Conservation (phyloP, 2,113 vertebrate genomes). For the Lophius piscatorius region DNA sequence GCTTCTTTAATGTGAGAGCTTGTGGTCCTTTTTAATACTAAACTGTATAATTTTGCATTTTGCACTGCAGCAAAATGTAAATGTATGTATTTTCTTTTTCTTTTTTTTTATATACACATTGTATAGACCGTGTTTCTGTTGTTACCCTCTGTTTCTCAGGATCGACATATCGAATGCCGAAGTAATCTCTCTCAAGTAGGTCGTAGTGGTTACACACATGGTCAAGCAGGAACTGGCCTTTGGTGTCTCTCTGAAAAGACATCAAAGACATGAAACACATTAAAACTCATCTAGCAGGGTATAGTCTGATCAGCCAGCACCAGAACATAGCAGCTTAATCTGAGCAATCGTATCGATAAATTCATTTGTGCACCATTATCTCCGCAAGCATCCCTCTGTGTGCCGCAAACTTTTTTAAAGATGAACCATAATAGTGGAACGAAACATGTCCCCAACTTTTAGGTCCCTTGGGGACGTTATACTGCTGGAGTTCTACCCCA, state of each 20-base stretch:
- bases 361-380: too few species aligned
- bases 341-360: too few species aligned
- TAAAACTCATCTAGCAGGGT: background rate
- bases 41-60: too few species aligned
- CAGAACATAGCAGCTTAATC: too few species aligned
- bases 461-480: conserved; percentile 10
- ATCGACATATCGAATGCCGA: conserved; percentile 97
- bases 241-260: conserved; percentile 92
- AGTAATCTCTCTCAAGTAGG: conserved; percentile 97
- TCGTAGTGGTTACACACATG: conserved; percentile 98
- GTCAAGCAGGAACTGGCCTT: conserved; percentile 96
- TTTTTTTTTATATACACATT: conserved; percentile 1
- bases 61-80: too few species aligned
- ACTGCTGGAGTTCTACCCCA: conserved; percentile 8
- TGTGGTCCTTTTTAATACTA: too few species aligned
- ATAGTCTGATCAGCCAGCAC: too few species aligned
- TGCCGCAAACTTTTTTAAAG: too few species aligned
- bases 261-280: conserved; percentile 65
- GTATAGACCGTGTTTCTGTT: too few species aligned
- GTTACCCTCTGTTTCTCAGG: conserved; percentile 95
- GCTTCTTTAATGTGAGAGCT: too few species aligned
- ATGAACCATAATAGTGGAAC: conserved; percentile 10
- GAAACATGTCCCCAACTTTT: conserved; percentile 11
- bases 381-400: too few species aligned
- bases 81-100: too few species aligned